phyloP scores from a whole-genome alignment of 2,113 vertebrate species.

The Rhea pennata region DNA sequence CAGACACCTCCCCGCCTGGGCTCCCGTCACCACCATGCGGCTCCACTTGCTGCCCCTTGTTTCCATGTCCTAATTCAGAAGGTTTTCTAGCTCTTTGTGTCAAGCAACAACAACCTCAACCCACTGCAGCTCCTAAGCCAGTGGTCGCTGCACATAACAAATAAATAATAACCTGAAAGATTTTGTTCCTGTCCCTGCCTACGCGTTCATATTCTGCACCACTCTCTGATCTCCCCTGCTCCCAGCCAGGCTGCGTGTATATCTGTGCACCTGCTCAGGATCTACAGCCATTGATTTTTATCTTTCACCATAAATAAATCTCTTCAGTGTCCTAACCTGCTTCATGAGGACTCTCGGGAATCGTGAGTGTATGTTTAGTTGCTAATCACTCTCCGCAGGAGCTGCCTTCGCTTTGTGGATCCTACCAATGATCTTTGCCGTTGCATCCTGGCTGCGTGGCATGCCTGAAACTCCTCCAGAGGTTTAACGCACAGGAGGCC shows the following conservation, averaged over 20 bases:
- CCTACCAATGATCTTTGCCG: not conserved
- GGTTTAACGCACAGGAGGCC: not conserved
- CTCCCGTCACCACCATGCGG: not conserved
- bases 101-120: not conserved
- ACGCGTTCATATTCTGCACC: rapidly evolving
- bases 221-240: not conserved
- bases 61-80: not conserved
- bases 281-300: not conserved
- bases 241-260: not conserved
- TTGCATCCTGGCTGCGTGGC: not conserved
- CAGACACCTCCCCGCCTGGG: not conserved
- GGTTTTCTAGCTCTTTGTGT: not conserved
- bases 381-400: not conserved
- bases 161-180: not conserved
- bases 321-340: not conserved
- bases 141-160: not conserved
- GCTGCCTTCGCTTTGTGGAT: not conserved
- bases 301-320: not conserved
- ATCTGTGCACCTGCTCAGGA: not conserved
- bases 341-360: not conserved
- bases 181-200: not conserved
- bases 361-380: not conserved
- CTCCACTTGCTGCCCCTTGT: not conserved
- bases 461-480: conserved; percentile 8
- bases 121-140: not conserved